Evolutionary conservation across 2,797 vertebrate genomes (phyloP).

Genomic region (Adelosebastes latens): DNA sequence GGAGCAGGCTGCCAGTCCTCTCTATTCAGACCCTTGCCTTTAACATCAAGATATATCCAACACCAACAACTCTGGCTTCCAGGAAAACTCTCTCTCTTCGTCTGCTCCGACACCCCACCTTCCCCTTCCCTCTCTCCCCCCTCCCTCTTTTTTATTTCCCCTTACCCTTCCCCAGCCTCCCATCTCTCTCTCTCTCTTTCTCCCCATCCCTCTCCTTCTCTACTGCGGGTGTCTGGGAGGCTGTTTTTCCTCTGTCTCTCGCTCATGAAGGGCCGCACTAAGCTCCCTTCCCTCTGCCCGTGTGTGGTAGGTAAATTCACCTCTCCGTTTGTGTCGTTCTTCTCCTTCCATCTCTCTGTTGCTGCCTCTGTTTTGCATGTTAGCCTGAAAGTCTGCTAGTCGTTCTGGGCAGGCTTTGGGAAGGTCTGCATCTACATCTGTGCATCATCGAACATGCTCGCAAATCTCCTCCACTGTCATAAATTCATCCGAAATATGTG

Average conservation of each 20-base stretch:
- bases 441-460: conserved; percentile 56
- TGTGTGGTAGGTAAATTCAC: conserved; percentile 92
- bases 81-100: conserved; percentile 76
- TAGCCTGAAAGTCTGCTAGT: conserved; percentile 70
- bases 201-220: conserved; percentile 76
- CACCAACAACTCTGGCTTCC: conserved; percentile 78
- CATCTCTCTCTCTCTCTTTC: conserved; percentile 62
- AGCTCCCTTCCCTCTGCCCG: conserved; percentile 93
- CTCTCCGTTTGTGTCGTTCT: conserved; percentile 73
- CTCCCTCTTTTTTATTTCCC: conserved; percentile 61
- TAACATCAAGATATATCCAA: conserved; percentile 71
- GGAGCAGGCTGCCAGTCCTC: conserved; percentile 72
- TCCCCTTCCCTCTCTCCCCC: conserved; percentile 43
- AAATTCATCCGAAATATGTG: conserved; percentile 44
- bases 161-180: conserved; percentile 65
- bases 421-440: conserved; percentile 66
- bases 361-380: conserved; percentile 76
- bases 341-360: conserved; percentile 72
- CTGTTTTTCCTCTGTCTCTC: conserved; percentile 84
- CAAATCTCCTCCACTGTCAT: conserved; percentile 41
- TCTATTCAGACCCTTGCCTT: conserved; percentile 71
- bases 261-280: conserved; percentile 92
- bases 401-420: conserved; percentile 53
- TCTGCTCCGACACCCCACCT: conserved; percentile 58
- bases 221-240: conserved; percentile 84